Evolutionary conservation across 1,140 invertebrate genomes (phyloP).

Genomic region (Thaumatotibia leucotreta): DNA sequence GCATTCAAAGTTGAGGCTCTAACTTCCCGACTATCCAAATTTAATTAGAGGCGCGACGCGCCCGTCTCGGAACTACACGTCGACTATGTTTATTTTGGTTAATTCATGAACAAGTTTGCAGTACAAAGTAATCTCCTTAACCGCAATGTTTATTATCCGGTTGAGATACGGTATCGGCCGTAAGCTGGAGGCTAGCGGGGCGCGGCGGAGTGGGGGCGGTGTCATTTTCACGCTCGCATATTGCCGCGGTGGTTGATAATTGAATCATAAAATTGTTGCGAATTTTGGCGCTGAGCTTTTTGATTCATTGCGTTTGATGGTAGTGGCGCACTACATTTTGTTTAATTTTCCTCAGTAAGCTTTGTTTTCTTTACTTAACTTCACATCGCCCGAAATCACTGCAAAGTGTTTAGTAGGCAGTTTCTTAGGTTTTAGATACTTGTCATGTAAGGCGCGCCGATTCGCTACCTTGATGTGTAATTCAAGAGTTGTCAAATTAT

Average conservation of each 20-base stretch:
- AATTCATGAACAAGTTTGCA: conserved; percentile 42
- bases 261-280: conserved; percentile 53
- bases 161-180: conserved; percentile 32
- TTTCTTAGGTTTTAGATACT: background rate
- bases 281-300: conserved; percentile 33
- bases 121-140: conserved; percentile 45
- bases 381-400: background rate
- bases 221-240: conserved; percentile 54
- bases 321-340: conserved; percentile 1
- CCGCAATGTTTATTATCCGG: conserved; percentile 43
- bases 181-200: conserved; percentile 24
- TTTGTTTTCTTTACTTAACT: background rate
- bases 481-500: conserved; percentile 11
- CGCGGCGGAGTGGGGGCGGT: conserved; percentile 27
- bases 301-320: conserved; percentile 30
- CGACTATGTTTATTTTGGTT: conserved; percentile 39
- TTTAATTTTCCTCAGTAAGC: background rate
- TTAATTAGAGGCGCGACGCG: conserved; percentile 33
- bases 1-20: conserved; percentile 30
- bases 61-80: background rate
- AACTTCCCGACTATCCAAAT: conserved; percentile 41
- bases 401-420: background rate
- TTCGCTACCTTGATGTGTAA: background rate
- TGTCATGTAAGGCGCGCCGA: background rate
- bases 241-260: conserved; percentile 42